phyloP scores from a whole-genome alignment of 2,113 vertebrate genomes.

The Cavia aperea region DNA sequence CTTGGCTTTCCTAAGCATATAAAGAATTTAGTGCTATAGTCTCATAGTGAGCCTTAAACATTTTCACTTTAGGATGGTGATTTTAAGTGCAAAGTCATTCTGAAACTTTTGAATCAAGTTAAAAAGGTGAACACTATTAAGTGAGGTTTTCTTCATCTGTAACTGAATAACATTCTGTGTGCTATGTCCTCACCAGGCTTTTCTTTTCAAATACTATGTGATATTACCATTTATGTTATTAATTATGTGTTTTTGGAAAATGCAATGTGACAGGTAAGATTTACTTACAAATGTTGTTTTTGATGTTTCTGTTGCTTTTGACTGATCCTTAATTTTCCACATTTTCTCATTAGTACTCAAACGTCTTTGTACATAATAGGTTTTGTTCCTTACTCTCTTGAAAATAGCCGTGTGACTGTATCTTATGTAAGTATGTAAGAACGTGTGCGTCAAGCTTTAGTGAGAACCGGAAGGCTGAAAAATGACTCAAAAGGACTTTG shows the following conservation, averaged over 20 bases:
- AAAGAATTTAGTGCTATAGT: conserved; percentile 14
- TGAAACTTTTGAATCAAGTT: conserved; percentile 20
- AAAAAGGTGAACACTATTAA: conserved; percentile 17
- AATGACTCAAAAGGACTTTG: conserved; percentile 48
- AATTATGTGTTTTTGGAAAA: conserved; percentile 22
- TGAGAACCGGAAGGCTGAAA: conserved; percentile 30
- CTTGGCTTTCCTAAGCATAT: neutral
- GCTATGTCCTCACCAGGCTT: conserved; percentile 17
- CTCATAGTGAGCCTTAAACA: neutral
- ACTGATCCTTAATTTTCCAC: conserved; percentile 48
- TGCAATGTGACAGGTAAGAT: conserved; percentile 49
- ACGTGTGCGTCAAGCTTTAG: conserved; percentile 63
- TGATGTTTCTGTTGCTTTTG: conserved; percentile 54
- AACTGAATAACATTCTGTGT: neutral
- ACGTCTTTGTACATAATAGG: conserved; percentile 57
- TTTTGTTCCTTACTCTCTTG: conserved; percentile 59
- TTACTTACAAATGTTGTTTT: conserved; percentile 45
- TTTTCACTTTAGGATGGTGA: conserved; percentile 39
- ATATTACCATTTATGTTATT: conserved; percentile 35
- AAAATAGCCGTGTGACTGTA: conserved; percentile 38
- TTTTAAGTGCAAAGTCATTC: conserved; percentile 38
- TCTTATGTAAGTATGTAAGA: conserved; percentile 28
- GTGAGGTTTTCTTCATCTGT: neutral
- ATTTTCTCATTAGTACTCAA: conserved; percentile 48
- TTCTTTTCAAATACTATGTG: conserved; percentile 7